Conservation (phyloP, 1,140 invertebrate genomes). For the Drosophila suzukii region DNA sequence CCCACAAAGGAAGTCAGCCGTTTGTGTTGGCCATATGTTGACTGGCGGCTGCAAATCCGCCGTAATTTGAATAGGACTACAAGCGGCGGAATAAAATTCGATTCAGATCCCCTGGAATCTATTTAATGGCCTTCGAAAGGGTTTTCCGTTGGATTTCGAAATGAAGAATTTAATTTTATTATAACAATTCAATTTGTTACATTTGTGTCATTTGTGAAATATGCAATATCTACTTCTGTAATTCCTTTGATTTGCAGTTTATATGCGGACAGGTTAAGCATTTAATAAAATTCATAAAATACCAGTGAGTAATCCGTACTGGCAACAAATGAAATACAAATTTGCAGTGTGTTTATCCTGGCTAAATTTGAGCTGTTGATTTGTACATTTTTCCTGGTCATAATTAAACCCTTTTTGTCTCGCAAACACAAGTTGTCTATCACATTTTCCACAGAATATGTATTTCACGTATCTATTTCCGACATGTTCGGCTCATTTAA, state of each 20-base stretch:
- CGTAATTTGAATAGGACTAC: slow-evolving; percentile 82
- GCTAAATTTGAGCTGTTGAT: slow-evolving; percentile 1
- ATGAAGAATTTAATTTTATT: slow-evolving; percentile 7
- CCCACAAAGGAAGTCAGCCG: slow-evolving; percentile 28
- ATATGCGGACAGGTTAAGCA: too few species aligned
- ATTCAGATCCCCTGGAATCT: slow-evolving; percentile 51
- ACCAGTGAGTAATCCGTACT: too few species aligned
- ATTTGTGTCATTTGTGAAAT: not conserved
- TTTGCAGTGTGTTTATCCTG: not conserved
- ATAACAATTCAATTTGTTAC: not conserved
- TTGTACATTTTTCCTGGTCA: slow-evolving; percentile 7
- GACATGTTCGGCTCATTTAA: slow-evolving; percentile 27
- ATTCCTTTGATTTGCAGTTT: not conserved
- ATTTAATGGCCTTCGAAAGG: slow-evolving; percentile 56
- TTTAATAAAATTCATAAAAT: not conserved
- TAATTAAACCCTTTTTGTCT: slow-evolving; percentile 34
- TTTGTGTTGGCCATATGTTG: slow-evolving; percentile 65
- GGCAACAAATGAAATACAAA: not conserved
- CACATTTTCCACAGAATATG: not conserved
- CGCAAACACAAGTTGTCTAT: not conserved
- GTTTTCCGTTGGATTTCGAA: slow-evolving; percentile 11
- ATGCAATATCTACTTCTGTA: not conserved
- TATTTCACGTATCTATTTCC: not conserved
- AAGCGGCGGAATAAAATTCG: slow-evolving; percentile 68
- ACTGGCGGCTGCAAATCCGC: slow-evolving; percentile 70